These are phyloP conservation scores for Panagrolaimus sp. DNA, from an alignment of 1,140 invertebrate genomes.

Conservation along the genomic window DNA sequence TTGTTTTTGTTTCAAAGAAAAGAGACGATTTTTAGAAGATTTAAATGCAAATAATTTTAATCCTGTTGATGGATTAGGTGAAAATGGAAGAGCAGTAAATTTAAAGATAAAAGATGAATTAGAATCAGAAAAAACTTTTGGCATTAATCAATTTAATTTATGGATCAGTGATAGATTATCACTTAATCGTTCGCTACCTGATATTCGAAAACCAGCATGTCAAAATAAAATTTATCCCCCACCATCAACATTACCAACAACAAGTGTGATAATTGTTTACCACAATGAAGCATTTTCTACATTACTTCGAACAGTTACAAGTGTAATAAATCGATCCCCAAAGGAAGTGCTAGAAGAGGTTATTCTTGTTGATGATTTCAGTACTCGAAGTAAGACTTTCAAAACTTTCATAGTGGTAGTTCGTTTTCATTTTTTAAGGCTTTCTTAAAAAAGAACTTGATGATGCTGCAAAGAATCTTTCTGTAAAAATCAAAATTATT, in stretches of 20 bases:
- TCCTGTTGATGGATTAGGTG: slow-evolving; percentile 39
- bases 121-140: slow-evolving; percentile 50
- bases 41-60: slow-evolving; percentile 54
- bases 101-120: slow-evolving; percentile 45
- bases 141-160: slow-evolving; percentile 80
- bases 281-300: slow-evolving; percentile 91
- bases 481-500: slow-evolving; percentile 65
- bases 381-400: slow-evolving; percentile 73
- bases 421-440: slow-evolving; percentile 42
- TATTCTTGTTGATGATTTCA: slow-evolving; percentile 81
- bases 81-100: slow-evolving; percentile 42
- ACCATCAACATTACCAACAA: slow-evolving; percentile 64
- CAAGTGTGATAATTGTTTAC: slow-evolving; percentile 79
- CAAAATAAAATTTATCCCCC: slow-evolving; percentile 43
- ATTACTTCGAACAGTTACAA: slow-evolving; percentile 75
- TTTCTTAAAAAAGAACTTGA: slow-evolving; percentile 75
- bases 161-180: slow-evolving; percentile 95
- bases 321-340: slow-evolving; percentile 76
- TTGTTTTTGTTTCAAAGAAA: not conserved
- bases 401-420: no score
- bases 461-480: slow-evolving; percentile 69
- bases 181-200: slow-evolving; percentile 84
- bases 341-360: slow-evolving; percentile 73
- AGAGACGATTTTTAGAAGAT: slow-evolving; percentile 53
- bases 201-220: slow-evolving; percentile 69